Conservation (phyloP, 2,113 vertebrate species). For the Phoxinus phoxinus region DNA sequence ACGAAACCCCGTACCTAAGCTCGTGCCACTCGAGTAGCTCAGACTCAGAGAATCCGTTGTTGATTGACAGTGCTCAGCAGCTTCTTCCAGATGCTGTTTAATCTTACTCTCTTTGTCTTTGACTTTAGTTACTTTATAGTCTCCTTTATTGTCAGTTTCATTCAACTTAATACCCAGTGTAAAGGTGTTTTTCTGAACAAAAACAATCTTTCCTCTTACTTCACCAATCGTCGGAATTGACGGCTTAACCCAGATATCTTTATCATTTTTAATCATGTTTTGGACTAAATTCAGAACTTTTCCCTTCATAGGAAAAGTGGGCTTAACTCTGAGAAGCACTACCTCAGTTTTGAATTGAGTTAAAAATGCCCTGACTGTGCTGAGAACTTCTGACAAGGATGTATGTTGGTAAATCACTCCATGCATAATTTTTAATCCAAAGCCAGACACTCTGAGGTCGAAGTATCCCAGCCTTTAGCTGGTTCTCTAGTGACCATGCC, state of each 20-base stretch:
- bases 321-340: slow-evolving; percentile 74
- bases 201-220: slow-evolving; percentile 75
- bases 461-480: slow-evolving; percentile 78
- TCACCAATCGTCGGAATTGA: slow-evolving; percentile 71
- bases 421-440: slow-evolving; percentile 73
- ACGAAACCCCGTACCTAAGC: slow-evolving; percentile 68
- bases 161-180: slow-evolving; percentile 57
- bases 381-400: slow-evolving; percentile 53
- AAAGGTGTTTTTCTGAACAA: slow-evolving; percentile 71
- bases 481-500: slow-evolving; percentile 72
- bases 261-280: slow-evolving; percentile 60
- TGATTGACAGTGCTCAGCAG: slow-evolving; percentile 34
- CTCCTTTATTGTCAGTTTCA: slow-evolving; percentile 54
- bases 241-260: slow-evolving; percentile 65
- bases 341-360: slow-evolving; percentile 55
- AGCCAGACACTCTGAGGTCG: slow-evolving; percentile 70
- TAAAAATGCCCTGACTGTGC: slow-evolving; percentile 58
- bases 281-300: slow-evolving; percentile 55
- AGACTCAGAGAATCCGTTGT: slow-evolving; percentile 62
- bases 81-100: slow-evolving; percentile 55
- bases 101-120: slow-evolving; percentile 53
- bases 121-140: slow-evolving; percentile 60
- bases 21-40: slow-evolving; percentile 75
- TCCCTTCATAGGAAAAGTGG: slow-evolving; percentile 66
- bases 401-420: slow-evolving; percentile 45